A percentile compares a stretch with the other conserved stretches of the same genome.
These are phyloP conservation scores for Lycocorax pyrrhopterus DNA, from an alignment of 2,113 vertebrate species.

Conservation along the genomic window DNA sequence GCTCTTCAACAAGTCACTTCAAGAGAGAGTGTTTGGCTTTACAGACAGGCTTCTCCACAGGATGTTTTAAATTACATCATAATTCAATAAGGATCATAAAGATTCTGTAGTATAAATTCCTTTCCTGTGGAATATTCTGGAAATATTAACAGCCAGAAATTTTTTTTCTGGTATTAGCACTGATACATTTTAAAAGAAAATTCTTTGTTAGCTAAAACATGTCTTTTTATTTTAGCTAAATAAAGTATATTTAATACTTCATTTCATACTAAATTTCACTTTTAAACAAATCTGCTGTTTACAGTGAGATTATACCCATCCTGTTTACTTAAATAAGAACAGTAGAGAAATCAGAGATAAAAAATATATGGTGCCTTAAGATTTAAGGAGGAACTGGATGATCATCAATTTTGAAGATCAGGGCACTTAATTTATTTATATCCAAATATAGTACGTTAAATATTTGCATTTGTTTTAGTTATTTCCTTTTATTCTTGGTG, in stretches of 20 bases:
- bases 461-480: background rate
- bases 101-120: background rate
- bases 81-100: background rate
- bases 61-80: background rate
- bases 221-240: background rate
- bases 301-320: background rate
- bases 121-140: background rate
- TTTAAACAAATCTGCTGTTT: background rate
- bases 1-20: background rate
- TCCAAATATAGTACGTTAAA: background rate
- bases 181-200: background rate
- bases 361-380: background rate
- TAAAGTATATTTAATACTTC: background rate
- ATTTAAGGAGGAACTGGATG: background rate
- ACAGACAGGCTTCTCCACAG: background rate
- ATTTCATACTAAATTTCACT: background rate
- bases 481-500: background rate
- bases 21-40: background rate
- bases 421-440: background rate
- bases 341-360: background rate
- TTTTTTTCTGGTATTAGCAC: background rate
- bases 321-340: background rate
- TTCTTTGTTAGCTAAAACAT: background rate
- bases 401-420: background rate
- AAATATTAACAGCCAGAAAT: background rate